Evolutionary conservation across 2,797 vertebrate genomes (phyloP).

Genomic region (Podargus strigoides): DNA sequence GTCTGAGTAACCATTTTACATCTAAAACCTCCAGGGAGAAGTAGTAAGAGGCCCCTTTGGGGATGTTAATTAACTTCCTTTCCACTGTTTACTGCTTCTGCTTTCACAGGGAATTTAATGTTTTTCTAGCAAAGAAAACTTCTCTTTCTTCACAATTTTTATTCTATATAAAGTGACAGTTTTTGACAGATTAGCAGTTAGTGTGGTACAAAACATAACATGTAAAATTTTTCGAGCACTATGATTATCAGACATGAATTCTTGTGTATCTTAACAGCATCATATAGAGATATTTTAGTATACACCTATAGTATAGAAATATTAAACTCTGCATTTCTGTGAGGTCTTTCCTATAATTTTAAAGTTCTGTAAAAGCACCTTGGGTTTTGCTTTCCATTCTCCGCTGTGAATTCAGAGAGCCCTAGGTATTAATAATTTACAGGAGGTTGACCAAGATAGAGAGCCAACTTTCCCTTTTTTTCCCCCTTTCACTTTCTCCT

Average conservation of each 20-base stretch:
- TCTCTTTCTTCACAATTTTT: neutral
- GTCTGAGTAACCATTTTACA: slow-evolving; percentile 52
- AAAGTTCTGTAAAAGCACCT: neutral
- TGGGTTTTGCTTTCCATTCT: neutral
- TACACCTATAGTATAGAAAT: neutral
- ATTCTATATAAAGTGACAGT: neutral
- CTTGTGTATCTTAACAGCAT: neutral
- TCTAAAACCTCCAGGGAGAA: slow-evolving; percentile 22
- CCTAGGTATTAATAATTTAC: neutral
- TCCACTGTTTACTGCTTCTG: slow-evolving; percentile 46
- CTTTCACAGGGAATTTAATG: slow-evolving; percentile 20
- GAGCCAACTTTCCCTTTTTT: neutral
- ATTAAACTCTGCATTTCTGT: neutral
- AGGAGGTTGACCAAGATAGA: neutral
- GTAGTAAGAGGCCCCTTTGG: slow-evolving; percentile 39
- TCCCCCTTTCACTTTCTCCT: neutral
- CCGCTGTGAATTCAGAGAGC: neutral
- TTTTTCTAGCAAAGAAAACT: neutral
- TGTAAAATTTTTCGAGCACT: neutral
- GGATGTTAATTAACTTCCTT: slow-evolving; percentile 64
- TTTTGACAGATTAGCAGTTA: neutral
- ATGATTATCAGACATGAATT: neutral
- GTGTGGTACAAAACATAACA: neutral
- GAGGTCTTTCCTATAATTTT: neutral
- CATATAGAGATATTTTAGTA: neutral